phyloP scores from a whole-genome alignment of 2,888 invertebrate species.

The Agonopterix arenella region DNA sequence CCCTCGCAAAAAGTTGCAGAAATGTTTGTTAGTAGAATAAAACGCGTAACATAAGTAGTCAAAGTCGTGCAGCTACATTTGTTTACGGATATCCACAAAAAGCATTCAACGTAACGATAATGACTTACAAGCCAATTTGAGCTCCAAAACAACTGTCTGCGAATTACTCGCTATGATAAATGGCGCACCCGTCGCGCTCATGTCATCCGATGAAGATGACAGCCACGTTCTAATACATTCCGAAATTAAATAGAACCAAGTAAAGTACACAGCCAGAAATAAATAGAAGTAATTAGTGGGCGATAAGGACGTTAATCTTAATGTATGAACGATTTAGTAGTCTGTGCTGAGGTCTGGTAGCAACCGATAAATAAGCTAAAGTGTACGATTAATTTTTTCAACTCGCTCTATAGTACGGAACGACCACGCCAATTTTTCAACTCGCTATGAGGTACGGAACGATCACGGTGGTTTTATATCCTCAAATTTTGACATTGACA shows the following conservation, averaged over 20 bases:
- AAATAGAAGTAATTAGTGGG: conserved; percentile 38
- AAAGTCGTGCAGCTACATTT: neutral
- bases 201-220: conserved; percentile 11
- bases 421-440: no score
- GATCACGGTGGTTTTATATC: no score
- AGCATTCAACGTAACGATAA: neutral
- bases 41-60: no score
- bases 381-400: no score
- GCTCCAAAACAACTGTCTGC: conserved; percentile 6
- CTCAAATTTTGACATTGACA: no score
- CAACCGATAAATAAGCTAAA: conserved; percentile 13
- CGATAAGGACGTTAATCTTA: conserved; percentile 47
- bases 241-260: no score
- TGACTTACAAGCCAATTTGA: conserved; percentile 5
- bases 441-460: no score
- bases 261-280: no score
- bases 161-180: conserved; percentile 6
- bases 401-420: no score
- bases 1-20: no score
- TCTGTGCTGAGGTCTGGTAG: conserved; percentile 17
- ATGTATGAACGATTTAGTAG: conserved; percentile 38
- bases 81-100: neutral
- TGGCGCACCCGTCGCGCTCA: neutral
- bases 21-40: no score
- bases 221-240: conserved; percentile 8